Base-by-base conservation (phyloP, 2,888 invertebrate genomes). In the Epirrita christyi region DNA sequence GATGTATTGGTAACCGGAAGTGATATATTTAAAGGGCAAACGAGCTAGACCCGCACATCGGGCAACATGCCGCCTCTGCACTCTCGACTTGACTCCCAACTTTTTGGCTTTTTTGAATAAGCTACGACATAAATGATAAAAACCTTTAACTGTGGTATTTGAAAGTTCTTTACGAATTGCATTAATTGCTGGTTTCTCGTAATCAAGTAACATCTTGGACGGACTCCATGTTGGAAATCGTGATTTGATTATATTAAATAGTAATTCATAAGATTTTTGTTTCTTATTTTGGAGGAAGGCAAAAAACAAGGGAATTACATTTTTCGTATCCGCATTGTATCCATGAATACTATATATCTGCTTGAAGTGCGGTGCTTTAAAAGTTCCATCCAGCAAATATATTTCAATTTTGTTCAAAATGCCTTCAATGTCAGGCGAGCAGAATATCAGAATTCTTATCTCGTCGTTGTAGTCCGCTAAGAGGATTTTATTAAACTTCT, bases 21-120 rank as follows among this genome's bases (percentile, higher is more conserved):
- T 13, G 11, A 38, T 38, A 28, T 38, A 13, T 13, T 38, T 38
- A 13, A 11, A 13, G 11, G 55, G 47, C 42, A 59, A 43, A 50
- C 50, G 55, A 46, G 60, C 58, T 38, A 61, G 38, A 45, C 56
- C 61, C 34, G 61, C 59, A 51, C 59, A 64, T 46, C 50, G 37
- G 10, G 53, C 55, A 13, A 58, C 55, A 44, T 60, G 50, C 29
- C 41, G 49, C 29, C 49, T 49, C 29, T 49, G 49, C 29, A 49
- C 49, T 41, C 49, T 49, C 13, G 34, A 59, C 29, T 54, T 53
- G 34, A 37, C 34, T 14, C 29, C 11, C 8, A 32, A 36, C 36
- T 41, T 15, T 37, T 45, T 38, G 13, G 38, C 38, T 38, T 38
- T 38, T 38, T 8, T 38, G 3, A 38, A 38, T 13, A 45, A 49